Base-by-base conservation (phyloP, 2,888 invertebrate genomes). In the Agrotis exclamationis region DNA sequence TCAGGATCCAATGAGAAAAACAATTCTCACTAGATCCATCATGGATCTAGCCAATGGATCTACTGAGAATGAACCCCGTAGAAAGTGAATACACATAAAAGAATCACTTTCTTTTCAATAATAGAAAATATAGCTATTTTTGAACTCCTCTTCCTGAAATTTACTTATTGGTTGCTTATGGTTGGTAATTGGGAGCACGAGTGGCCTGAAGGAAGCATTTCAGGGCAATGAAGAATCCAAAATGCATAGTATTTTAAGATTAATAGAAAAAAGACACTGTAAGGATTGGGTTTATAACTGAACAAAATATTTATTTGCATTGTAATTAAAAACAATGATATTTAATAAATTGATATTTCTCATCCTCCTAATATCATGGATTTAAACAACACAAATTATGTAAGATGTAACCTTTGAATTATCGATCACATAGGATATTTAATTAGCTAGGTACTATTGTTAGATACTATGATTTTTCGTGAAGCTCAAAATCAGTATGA, bases 371-470 rank as follows among this genome's bases (percentile, higher is more conserved):
- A 16, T 54, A 28, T 7, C n/a, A 64, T 14, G 7, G 20, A 44
- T 54, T 28, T 16, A 28, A 44, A n/a, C n/a, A 50, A 3, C 4
- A 54, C 14, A 24, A 24, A 24, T n/a, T n/a, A n/a, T n/a, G n/a
- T 24, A 39, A 44, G 11, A 59, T 16, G 53, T 3, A 33, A 45
- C 11, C 50, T 53, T 59, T 51, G 18, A 71, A 58, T 51, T 56
- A 51, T 14, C 22, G 20, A 50, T 77, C 11, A 64, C 4, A 62
- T 33, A 73, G 53, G 53, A 73, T 50, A 69, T n/a, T 9, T 24
- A 20, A 53, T 22, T 22, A 33, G 33, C 33, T 33, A 33, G 33
- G 5, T 5, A n/a, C 53, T 57, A 24, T 53, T 16, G 48, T 24
- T 22, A 20, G 20, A 16, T 24, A 63, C 20, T 9, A 24, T 45